A percentile compares a stretch with the other conserved stretches of the same genome.
These are phyloP conservation scores for Chrysotoxum bicinctum DNA, from an alignment of 2,888 invertebrate genomes.

Conservation along the genomic window DNA sequence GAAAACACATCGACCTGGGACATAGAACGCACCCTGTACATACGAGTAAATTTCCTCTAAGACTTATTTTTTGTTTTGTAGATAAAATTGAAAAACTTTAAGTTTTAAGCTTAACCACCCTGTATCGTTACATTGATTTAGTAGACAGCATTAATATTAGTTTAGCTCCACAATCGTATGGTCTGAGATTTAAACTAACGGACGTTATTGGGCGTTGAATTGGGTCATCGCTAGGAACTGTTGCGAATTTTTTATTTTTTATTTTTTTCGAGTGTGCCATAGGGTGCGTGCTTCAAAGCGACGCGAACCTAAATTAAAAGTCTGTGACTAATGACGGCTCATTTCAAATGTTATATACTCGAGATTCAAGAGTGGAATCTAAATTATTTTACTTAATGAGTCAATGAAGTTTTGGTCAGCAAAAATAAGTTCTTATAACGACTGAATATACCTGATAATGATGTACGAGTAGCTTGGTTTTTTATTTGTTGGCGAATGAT, in stretches of 20 bases:
- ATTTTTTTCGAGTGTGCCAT: constrained; percentile 33
- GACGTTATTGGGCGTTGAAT: constrained; percentile 58
- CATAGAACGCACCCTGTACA: too few species aligned
- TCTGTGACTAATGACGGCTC: constrained; percentile 59
- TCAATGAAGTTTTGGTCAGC: constrained; percentile 17
- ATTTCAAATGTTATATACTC: not conserved
- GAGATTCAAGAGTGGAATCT: not conserved
- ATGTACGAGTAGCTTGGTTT: not conserved
- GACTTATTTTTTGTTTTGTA: too few species aligned
- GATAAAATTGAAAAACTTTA: too few species aligned
- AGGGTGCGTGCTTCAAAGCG: constrained; percentile 27
- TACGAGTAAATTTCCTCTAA: too few species aligned
- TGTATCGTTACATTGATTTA: not conserved
- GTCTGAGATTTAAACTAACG: constrained; percentile 34
- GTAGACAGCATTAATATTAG: constrained; percentile 1
- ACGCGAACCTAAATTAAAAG: constrained; percentile 42
- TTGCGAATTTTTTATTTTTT: constrained; percentile 40
- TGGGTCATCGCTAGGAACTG: constrained; percentile 50
- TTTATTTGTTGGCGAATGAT: constrained; percentile 26
- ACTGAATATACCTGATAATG: not conserved
- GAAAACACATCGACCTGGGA: too few species aligned
- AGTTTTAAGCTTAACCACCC: not conserved
- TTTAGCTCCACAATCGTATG: constrained; percentile 19
- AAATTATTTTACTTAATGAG: constrained; percentile 6
- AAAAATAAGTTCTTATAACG: constrained; percentile 7